Percentiles rank a stretch among this genome's conserved stretches.
Evolutionary conservation across 2,797 vertebrate genomes (phyloP).

Genomic region (Fistularia tabacaria): DNA sequence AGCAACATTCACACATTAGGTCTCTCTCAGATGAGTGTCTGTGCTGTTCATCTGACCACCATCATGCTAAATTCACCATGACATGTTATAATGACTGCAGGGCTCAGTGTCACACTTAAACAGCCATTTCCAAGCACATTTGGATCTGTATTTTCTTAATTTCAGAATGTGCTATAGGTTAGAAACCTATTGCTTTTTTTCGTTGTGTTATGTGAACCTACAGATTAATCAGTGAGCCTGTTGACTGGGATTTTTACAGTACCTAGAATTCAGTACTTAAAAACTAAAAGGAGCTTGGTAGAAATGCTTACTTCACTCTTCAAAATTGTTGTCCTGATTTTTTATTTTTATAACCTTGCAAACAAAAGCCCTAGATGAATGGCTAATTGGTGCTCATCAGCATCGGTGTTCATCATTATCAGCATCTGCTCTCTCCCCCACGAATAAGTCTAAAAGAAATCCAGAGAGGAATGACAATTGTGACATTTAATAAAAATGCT

Average conservation of each 20-base stretch:
- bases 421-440: no score
- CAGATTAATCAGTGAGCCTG: neutral
- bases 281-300: no score
- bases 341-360: no score
- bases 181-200: neutral
- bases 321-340: no score
- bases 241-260: neutral
- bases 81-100: slow-evolving; percentile 41
- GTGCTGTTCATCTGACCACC: slow-evolving; percentile 51
- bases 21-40: slow-evolving; percentile 29
- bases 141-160: slow-evolving; percentile 2
- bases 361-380: no score
- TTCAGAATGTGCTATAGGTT: neutral
- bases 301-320: no score
- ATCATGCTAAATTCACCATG: slow-evolving; percentile 55
- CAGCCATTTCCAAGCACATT: slow-evolving; percentile 25
- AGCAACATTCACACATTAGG: slow-evolving; percentile 33
- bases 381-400: no score
- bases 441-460: no score
- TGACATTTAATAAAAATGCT: no score
- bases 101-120: slow-evolving; percentile 33
- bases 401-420: no score
- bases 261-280: no score
- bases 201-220: neutral
- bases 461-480: no score